Percentiles rank a stretch among this genome's conserved stretches.
Conservation (phyloP, 2,113 vertebrate genomes). For the Larimichthys polyactis region DNA sequence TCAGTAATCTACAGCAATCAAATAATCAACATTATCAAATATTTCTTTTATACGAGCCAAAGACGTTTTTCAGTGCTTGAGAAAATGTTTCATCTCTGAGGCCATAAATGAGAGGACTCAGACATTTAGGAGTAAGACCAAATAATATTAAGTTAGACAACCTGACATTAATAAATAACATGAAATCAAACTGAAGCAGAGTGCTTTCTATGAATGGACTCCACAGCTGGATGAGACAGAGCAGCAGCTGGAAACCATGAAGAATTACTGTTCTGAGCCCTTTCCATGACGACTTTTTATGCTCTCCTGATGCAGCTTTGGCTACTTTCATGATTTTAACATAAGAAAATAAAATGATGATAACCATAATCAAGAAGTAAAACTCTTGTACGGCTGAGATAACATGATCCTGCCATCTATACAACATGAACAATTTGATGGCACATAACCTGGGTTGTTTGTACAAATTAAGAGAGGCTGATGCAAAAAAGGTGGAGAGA, state of each 20-base stretch:
- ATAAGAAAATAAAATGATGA: conserved; percentile 60
- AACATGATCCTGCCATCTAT: conserved; percentile 60
- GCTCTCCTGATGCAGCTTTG: conserved; percentile 56
- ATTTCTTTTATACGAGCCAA: too few species aligned
- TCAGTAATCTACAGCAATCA: too few species aligned
- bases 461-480: not conserved
- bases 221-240: conserved; percentile 68
- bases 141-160: conserved; percentile 61
- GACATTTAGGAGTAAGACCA: conserved; percentile 43
- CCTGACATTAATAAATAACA: conserved; percentile 3
- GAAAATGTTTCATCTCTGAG: conserved; percentile 66
- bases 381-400: conserved; percentile 36
- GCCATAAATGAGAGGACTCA: conserved; percentile 74
- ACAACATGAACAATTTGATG: not conserved
- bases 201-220: conserved; percentile 59
- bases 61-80: too few species aligned
- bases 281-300: conserved; percentile 58
- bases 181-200: not conserved
- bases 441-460: too few species aligned
- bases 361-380: conserved; percentile 68
- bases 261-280: conserved; percentile 72
- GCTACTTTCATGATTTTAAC: conserved; percentile 67
- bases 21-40: too few species aligned
- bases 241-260: conserved; percentile 75
- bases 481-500: conserved; percentile 16